Evolutionary conservation across 2,113 vertebrate species (phyloP).

Genomic region (Centropristis striata): DNA sequence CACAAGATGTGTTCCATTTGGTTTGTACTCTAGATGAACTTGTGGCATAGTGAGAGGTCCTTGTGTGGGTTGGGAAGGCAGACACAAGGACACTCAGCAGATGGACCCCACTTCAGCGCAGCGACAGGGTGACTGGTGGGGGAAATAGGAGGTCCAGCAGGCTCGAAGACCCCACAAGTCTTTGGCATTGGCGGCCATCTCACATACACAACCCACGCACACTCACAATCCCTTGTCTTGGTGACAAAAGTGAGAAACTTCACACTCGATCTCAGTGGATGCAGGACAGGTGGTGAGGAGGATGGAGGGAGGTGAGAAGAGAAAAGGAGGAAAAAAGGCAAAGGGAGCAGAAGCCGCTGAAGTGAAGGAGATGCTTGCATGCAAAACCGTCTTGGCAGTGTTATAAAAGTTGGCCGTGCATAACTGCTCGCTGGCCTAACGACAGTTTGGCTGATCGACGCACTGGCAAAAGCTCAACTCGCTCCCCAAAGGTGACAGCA

Average conservation of each 20-base stretch:
- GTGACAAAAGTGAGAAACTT: conserved; percentile 71
- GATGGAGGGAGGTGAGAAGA: conserved; percentile 61
- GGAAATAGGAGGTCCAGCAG: conserved; percentile 59
- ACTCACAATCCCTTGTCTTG: conserved; percentile 47
- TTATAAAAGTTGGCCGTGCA: conserved; percentile 54
- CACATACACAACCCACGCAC: conserved; percentile 24
- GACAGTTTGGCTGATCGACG: conserved; percentile 61
- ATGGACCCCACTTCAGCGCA: conserved; percentile 70
- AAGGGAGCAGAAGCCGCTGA: conserved; percentile 20
- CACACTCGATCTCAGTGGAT: conserved; percentile 55
- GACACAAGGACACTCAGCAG: conserved; percentile 74
- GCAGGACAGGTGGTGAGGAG: conserved; percentile 70
- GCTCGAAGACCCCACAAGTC: conserved; percentile 57
- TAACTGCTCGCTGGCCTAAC: conserved; percentile 51
- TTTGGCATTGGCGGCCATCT: conserved; percentile 11
- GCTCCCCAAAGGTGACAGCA: conserved; percentile 70
- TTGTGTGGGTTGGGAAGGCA: conserved; percentile 64
- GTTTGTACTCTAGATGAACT: conserved; percentile 68
- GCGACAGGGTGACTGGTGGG: conserved; percentile 51
- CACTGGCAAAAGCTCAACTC: conserved; percentile 52
- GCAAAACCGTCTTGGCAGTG: conserved; percentile 58
- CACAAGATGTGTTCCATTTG: conserved; percentile 55
- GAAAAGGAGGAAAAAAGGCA: conserved; percentile 26
- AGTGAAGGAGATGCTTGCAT: conserved; percentile 53
- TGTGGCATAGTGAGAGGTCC: conserved; percentile 54